Evolutionary conservation across 2,888 invertebrate species (phyloP), one percentile per base, ranked within the genome.

Genomic region (Artemia sinica): DNA sequence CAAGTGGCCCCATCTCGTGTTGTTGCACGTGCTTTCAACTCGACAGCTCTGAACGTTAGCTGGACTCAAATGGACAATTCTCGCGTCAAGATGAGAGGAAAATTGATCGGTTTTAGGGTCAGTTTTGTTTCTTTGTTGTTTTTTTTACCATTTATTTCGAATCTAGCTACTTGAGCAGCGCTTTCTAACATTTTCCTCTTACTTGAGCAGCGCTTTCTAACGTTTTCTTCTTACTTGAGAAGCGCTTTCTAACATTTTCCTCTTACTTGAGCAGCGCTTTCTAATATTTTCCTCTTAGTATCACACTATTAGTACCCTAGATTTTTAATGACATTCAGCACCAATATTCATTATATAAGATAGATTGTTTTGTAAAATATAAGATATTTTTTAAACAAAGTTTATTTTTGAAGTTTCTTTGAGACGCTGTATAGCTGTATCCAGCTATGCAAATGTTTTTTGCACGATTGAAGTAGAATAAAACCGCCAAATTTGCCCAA

Each of bases 11-110:
- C 95, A 1, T 88, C 89, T 73, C 92, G 0, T 80, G 66, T 70
- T 12, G 68, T 82, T 65, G 89, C 91, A 0, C 77, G 82, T 18
- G 86, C 90, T 0, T 91, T 82, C 78, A 97, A 97, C 79, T 90
- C 94, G 0, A 96, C 97, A 0, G 85, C 94, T 14, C 81, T 97
- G 71, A 91, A 90, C 75, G 91, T 95, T 0, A 88, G 87, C 13
- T 97, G 96, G 96, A 80, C 82, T 66, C 88, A 93, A 0, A 87
- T 96, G 65, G 86, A 88, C 69, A 85, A 91, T 76, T 87, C 86
- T 0, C 83, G 93, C 41, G 89, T 91, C 73, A 84, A 84, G 73
- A 83, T 95, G 68, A 84, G 91, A 72, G 96, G 96, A 72, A 89
- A 87, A 78, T 83, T 96, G 18, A 89, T 91, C 72, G 95, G 96